phyloP scores from a whole-genome alignment of 2,113 vertebrate genomes.

The Hylia prasina region DNA sequence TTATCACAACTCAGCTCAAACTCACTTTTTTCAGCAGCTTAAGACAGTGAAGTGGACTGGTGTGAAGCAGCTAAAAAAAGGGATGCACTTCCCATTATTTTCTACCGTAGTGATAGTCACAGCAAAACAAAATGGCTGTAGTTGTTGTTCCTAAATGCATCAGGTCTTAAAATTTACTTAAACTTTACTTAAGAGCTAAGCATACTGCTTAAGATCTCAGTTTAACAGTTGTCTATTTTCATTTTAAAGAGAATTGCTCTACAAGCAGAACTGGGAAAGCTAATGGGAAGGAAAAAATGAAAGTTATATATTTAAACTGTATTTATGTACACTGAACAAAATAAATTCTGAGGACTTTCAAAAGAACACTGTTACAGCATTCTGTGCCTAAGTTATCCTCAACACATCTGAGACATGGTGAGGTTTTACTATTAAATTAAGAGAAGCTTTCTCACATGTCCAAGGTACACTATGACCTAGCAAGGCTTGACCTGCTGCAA shows the following conservation, averaged over 20 bases:
- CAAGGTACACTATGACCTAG: neutral
- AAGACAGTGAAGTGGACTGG: neutral
- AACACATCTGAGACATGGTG: neutral
- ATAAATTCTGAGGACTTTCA: neutral
- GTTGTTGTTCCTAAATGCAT: neutral
- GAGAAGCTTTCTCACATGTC: neutral
- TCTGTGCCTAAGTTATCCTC: neutral
- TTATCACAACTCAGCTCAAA: neutral
- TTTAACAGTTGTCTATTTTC: neutral
- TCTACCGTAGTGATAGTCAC: neutral
- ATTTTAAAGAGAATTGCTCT: neutral
- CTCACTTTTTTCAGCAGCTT: neutral
- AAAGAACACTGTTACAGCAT: neutral
- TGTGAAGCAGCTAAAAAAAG: neutral
- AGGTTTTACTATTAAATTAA: neutral
- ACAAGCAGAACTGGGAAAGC: neutral
- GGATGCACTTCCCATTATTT: neutral
- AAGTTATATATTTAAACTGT: neutral
- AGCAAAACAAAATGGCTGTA: neutral
- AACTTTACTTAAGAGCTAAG: neutral
- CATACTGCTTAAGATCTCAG: neutral
- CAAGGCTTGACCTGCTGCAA: neutral
- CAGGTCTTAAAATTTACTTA: neutral
- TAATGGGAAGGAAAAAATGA: neutral
- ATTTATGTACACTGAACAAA: neutral